Evolutionary conservation across 2,113 vertebrate genomes (phyloP).

Genomic region (Pseudolaguvia tuberculata): DNA sequence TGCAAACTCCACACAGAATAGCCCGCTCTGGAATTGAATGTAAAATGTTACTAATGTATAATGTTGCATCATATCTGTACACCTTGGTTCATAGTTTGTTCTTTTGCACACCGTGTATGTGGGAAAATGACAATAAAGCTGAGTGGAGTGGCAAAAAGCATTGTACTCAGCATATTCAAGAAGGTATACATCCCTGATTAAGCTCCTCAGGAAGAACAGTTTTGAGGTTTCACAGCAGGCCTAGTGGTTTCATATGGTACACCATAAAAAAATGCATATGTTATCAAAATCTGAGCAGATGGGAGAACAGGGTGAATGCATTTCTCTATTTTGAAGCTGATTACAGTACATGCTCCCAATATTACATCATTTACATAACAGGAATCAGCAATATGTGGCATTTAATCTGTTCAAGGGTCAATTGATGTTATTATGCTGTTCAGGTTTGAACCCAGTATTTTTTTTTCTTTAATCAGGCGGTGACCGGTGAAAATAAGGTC

Average conservation of each 20-base stretch:
- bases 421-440: background rate
- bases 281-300: slow-evolving; percentile 60
- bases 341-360: slow-evolving; percentile 25
- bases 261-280: slow-evolving; percentile 79
- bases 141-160: slow-evolving; percentile 3
- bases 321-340: slow-evolving; percentile 30
- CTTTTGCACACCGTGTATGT: no score
- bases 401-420: slow-evolving; percentile 37
- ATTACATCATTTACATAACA: slow-evolving; percentile 14
- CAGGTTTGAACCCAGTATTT: slow-evolving; percentile 11
- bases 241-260: slow-evolving; percentile 67
- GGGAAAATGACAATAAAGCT: background rate
- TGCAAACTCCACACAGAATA: no score
- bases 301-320: slow-evolving; percentile 22
- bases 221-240: slow-evolving; percentile 29
- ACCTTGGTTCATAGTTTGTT: no score
- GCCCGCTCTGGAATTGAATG: no score
- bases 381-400: slow-evolving; percentile 11
- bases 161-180: background rate
- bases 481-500: slow-evolving; percentile 22
- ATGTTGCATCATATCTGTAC: no score
- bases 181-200: slow-evolving; percentile 12
- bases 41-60: no score
- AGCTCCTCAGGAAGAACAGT: background rate
- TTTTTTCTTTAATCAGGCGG: slow-evolving; percentile 23